A percentile compares a stretch with the other conserved stretches of the same genome.
Conservation (phyloP, 1,140 invertebrate genomes). For the Teleogryllus occipitalis region DNA sequence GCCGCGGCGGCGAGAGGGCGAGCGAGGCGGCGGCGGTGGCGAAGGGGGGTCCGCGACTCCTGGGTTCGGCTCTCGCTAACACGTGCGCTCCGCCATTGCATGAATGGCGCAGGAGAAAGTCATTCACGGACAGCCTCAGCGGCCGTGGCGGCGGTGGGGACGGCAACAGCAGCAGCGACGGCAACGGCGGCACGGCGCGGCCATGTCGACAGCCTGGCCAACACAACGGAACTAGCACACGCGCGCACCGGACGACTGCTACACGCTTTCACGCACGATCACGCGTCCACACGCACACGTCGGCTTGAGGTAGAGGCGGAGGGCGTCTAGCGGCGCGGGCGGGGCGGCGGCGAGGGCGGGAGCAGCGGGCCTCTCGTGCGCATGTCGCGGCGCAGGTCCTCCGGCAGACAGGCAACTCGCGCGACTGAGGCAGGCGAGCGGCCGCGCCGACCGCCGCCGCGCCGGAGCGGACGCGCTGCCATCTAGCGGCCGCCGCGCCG, state of each 20-base stretch:
- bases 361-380: conserved; percentile 40
- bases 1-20: background rate
- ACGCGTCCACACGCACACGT: background rate
- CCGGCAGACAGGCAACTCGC: conserved; percentile 40
- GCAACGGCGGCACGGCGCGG: background rate
- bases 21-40: too few relatives aligned
- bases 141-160: background rate
- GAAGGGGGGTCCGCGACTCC: background rate
- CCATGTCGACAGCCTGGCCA: background rate
- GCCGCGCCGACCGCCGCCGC: background rate
- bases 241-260: too few relatives aligned
- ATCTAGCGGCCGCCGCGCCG: conserved; percentile 13
- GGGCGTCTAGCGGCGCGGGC: conserved; percentile 38
- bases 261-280: background rate
- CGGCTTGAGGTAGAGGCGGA: conserved; percentile 29
- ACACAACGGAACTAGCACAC: conserved; percentile 3
- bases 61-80: background rate
- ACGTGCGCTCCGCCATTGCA: background rate
- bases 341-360: conserved; percentile 29
- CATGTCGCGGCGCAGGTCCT: conserved; percentile 39
- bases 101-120: background rate
- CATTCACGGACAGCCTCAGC: background rate
- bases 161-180: background rate
- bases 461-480: conserved; percentile 6
- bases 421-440: background rate